phyloP scores from a whole-genome alignment of 2,113 vertebrate species.

The Zonotrichia leucophrys region DNA sequence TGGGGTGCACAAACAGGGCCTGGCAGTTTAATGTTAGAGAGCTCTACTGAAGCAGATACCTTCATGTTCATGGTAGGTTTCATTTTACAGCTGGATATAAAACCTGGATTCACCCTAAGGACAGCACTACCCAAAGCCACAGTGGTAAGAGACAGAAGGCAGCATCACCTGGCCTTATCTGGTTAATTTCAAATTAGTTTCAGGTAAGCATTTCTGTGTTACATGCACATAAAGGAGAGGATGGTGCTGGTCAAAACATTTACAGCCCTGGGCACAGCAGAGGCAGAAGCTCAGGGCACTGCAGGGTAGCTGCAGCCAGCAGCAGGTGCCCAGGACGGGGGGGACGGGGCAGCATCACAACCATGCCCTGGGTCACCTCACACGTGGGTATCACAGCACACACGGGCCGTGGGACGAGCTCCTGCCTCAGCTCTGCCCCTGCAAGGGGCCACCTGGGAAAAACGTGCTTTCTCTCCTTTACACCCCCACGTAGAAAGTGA shows the following conservation, averaged over 20 bases:
- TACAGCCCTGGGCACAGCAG: background rate
- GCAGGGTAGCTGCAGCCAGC: rapidly evolving
- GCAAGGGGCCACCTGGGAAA: background rate
- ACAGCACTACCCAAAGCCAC: background rate
- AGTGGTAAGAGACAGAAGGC: background rate
- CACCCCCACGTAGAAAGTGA: background rate
- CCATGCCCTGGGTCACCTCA: rapidly evolving
- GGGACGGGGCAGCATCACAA: background rate
- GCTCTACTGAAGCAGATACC: background rate
- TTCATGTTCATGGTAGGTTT: rapidly evolving
- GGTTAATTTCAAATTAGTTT: background rate
- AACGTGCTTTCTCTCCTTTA: background rate
- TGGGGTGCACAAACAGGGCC: rapidly evolving
- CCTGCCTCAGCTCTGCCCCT: background rate
- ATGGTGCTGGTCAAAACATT: background rate
- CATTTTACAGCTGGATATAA: background rate
- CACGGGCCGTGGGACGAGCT: background rate
- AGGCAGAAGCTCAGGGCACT: background rate
- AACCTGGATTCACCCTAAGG: background rate
- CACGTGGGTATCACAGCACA: rapidly evolving
- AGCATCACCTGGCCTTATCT: background rate
- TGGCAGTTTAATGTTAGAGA: background rate
- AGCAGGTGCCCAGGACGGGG: background rate
- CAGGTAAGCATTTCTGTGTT: background rate
- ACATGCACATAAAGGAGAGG: rapidly evolving